A percentile compares a stretch with the other conserved stretches of the same genome.
Conservation (phyloP, 2,888 invertebrate genomes). For the Melieria crassipennis region DNA sequence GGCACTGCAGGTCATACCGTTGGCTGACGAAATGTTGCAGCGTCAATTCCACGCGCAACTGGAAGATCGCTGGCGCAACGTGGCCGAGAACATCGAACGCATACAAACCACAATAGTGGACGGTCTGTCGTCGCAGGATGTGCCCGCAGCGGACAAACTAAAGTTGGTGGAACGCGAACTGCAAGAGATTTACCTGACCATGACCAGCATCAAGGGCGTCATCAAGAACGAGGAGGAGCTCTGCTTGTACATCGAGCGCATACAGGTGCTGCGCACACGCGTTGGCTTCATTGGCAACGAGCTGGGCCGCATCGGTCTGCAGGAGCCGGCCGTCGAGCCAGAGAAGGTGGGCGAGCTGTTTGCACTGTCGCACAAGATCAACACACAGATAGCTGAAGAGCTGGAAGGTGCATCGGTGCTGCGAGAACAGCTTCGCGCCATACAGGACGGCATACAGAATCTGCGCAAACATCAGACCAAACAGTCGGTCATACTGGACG, state of each 20-base stretch:
- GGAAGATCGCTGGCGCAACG: conserved; percentile 78
- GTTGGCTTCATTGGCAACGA: conserved; percentile 84
- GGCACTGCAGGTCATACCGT: conserved; percentile 79
- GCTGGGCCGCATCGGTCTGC: conserved; percentile 77
- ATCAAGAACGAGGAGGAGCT: conserved; percentile 86
- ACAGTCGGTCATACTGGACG: conserved; percentile 73
- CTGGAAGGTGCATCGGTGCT: conserved; percentile 78
- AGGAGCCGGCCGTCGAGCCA: conserved; percentile 75
- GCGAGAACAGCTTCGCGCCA: conserved; percentile 78
- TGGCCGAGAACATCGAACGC: conserved; percentile 72
- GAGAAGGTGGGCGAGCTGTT: conserved; percentile 80
- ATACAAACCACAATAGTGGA: conserved; percentile 76
- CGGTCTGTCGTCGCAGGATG: conserved; percentile 77
- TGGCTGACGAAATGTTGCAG: conserved; percentile 86
- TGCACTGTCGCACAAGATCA: conserved; percentile 76
- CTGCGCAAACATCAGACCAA: conserved; percentile 76
- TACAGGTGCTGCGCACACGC: conserved; percentile 79
- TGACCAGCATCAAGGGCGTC: conserved; percentile 79
- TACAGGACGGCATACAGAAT: conserved; percentile 76
- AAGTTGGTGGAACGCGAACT: conserved; percentile 80
- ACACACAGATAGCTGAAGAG: conserved; percentile 79
- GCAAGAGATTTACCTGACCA: conserved; percentile 75
- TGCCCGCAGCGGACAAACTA: conserved; percentile 79
- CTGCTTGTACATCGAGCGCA: conserved; percentile 80
- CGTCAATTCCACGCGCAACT: conserved; percentile 81